Percentiles rank a stretch among this genome's conserved stretches.
phyloP scores from a whole-genome alignment of 30 jellyfish, hydroid and myxozoan genomes.

The Pelagia noctiluca region DNA sequence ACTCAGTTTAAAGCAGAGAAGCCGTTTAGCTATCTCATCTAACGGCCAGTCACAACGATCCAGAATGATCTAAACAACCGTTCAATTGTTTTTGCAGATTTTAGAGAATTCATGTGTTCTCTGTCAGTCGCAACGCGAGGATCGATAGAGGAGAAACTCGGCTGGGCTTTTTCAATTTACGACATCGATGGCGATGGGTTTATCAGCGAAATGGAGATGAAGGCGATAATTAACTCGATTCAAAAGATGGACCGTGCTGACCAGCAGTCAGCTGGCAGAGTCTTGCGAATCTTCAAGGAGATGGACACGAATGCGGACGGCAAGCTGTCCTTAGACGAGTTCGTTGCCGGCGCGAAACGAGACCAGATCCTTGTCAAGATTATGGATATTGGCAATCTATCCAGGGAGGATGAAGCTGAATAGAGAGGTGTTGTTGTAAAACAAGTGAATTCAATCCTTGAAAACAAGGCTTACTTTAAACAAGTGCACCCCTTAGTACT shows the following conservation, averaged over 20 bases:
- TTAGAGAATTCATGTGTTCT: slow-evolving; percentile 76
- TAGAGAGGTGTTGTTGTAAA: too few relatives aligned
- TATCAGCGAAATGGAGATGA: slow-evolving; percentile 60
- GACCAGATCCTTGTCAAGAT: slow-evolving; percentile 58
- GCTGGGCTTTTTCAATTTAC: slow-evolving; percentile 72
- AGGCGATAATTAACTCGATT: slow-evolving; percentile 55
- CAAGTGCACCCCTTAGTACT: too few relatives aligned
- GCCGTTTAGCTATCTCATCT: too few relatives aligned
- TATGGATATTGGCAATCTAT: neutral
- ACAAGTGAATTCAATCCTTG: too few relatives aligned
- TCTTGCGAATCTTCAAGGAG: slow-evolving; percentile 30
- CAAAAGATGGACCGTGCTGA: slow-evolving; percentile 65
- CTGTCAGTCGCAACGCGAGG: slow-evolving; percentile 83
- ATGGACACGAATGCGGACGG: slow-evolving; percentile 70
- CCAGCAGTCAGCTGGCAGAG: slow-evolving; percentile 13
- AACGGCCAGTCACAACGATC: too few relatives aligned
- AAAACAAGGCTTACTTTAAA: too few relatives aligned
- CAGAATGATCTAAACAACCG: too few relatives aligned
- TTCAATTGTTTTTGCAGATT: slow-evolving; percentile 35
- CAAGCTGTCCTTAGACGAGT: slow-evolving; percentile 56
- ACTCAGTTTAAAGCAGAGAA: too few relatives aligned
- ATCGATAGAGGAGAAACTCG: slow-evolving; percentile 65
- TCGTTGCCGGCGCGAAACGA: slow-evolving; percentile 60
- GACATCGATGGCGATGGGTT: slow-evolving; percentile 82
- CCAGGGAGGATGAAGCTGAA: neutral